These are phyloP conservation scores for Mactromeris polynyma DNA, from an alignment of 2,888 invertebrate genomes.

Conservation along the genomic window DNA sequence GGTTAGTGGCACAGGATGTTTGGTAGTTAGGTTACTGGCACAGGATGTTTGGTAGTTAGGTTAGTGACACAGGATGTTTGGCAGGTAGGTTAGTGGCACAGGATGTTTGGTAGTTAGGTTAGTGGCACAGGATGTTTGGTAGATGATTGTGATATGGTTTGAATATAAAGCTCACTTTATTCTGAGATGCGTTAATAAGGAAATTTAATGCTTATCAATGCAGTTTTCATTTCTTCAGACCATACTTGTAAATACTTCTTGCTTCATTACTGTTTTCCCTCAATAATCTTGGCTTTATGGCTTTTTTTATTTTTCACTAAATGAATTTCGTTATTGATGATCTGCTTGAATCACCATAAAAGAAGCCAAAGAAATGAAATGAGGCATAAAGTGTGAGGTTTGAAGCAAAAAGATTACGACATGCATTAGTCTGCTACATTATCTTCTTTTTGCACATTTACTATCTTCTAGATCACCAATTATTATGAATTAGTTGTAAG, in stretches of 20 bases:
- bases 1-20: no score
- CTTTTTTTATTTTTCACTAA: neutral
- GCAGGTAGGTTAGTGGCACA: no score
- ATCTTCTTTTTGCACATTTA: neutral
- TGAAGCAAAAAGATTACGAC: neutral
- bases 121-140: no score
- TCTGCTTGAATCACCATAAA: neutral
- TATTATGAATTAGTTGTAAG: slow-evolving; percentile 10
- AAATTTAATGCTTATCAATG: neutral
- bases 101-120: no score
- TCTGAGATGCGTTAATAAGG: no score
- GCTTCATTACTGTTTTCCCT: neutral
- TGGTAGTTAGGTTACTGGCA: no score
- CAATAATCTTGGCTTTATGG: neutral
- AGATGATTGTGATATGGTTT: no score
- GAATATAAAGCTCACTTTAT: no score
- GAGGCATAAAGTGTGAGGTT: neutral
- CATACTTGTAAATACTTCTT: neutral
- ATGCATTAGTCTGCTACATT: neutral
- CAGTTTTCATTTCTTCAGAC: neutral
- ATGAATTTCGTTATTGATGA: neutral
- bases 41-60: no score
- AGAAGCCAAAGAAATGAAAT: slow-evolving; percentile 4
- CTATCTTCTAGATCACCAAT: neutral
- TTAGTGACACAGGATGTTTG: no score